These are phyloP conservation scores for Lepisosteus oculatus DNA, from an alignment of 2,113 vertebrate species.

Conservation along the genomic window DNA sequence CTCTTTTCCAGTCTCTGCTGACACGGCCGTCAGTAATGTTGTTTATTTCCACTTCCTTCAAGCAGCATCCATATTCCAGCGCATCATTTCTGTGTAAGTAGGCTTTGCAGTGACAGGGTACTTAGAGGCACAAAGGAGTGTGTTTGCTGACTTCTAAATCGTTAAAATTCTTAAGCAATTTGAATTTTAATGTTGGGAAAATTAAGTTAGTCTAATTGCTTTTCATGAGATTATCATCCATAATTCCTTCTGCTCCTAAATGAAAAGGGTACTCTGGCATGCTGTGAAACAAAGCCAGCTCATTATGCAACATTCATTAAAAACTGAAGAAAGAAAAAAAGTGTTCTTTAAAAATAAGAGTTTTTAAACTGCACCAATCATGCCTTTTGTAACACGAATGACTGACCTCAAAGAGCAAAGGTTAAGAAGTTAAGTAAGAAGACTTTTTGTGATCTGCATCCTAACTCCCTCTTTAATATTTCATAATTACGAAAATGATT, in stretches of 20 bases:
- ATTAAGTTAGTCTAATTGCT: neutral
- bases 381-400: too few species aligned
- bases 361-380: too few species aligned
- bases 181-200: neutral
- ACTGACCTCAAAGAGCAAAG: too few species aligned
- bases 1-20: too few species aligned
- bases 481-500: too few species aligned
- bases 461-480: too few species aligned
- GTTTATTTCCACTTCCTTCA: too few species aligned
- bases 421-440: too few species aligned
- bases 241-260: neutral
- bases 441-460: too few species aligned
- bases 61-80: neutral
- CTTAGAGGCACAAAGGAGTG: neutral
- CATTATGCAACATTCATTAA: neutral
- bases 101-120: neutral
- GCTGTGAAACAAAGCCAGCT: neutral
- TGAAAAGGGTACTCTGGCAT: neutral
- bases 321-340: neutral
- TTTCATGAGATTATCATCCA: neutral
- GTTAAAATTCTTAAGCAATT: neutral
- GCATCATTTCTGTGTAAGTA: neutral
- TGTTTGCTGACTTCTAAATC: neutral
- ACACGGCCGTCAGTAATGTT: too few species aligned
- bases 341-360: neutral